Conservation (phyloP, 2,888 invertebrate genomes). For the Eretmocerus hayati region DNA sequence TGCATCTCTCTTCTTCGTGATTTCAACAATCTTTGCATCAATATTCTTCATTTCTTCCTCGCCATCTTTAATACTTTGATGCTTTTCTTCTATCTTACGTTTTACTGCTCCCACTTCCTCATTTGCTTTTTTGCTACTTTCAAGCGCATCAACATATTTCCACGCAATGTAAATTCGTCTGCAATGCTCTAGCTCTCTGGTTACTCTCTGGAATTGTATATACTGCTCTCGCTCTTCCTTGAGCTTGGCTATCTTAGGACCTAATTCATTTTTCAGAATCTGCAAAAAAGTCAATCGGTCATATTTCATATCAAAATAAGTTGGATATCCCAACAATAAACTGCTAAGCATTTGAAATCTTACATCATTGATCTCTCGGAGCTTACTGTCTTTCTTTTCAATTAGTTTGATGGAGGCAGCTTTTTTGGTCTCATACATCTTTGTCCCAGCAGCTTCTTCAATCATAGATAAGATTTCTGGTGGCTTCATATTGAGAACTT, state of each 20-base stretch:
- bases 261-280: slow-evolving; percentile 77
- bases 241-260: slow-evolving; percentile 80
- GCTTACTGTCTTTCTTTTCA: slow-evolving; percentile 85
- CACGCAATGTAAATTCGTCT: slow-evolving; percentile 67
- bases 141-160: slow-evolving; percentile 56
- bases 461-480: slow-evolving; percentile 95
- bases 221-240: slow-evolving; percentile 79
- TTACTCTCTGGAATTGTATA: slow-evolving; percentile 79
- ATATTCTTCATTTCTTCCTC: slow-evolving; percentile 51
- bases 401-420: slow-evolving; percentile 79
- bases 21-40: slow-evolving; percentile 54
- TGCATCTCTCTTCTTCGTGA: slow-evolving; percentile 60
- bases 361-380: slow-evolving; percentile 77
- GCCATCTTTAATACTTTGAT: slow-evolving; percentile 52
- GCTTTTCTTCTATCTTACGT: slow-evolving; percentile 52
- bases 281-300: slow-evolving; percentile 38
- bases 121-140: slow-evolving; percentile 52
- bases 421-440: slow-evolving; percentile 92
- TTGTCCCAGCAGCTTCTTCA: slow-evolving; percentile 97
- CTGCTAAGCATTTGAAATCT: too few species aligned
- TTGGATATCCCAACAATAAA: neutral
- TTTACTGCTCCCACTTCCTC: slow-evolving; percentile 52
- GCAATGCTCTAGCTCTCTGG: slow-evolving; percentile 77
- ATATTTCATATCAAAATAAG: neutral
- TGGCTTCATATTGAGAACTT: slow-evolving; percentile 98